Conservation (phyloP, 2,113 vertebrate genomes). For the Apaloderma vittatum region DNA sequence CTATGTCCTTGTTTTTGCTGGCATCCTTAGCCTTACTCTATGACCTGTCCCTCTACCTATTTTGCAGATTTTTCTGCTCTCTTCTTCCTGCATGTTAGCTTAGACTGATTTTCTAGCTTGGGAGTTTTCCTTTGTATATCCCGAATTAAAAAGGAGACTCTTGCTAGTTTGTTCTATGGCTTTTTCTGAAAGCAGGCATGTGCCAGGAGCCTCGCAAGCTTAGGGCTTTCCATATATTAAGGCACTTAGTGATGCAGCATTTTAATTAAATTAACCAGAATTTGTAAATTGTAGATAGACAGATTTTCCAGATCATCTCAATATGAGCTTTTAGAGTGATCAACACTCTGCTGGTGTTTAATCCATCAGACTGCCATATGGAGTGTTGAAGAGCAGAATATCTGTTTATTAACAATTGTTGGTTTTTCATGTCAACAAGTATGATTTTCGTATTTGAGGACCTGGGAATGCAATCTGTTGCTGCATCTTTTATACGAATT, state of each 20-base stretch:
- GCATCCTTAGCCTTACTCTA: background rate
- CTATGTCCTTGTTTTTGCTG: background rate
- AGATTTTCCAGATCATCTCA: constrained; percentile 73
- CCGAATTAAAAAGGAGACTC: background rate
- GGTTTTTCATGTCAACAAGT: constrained; percentile 31
- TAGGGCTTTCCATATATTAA: constrained; percentile 63
- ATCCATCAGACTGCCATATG: constrained; percentile 68
- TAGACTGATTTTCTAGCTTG: background rate
- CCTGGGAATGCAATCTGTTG: constrained; percentile 9
- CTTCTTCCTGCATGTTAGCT: background rate
- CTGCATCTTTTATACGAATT: background rate
- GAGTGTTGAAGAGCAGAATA: constrained; percentile 60
- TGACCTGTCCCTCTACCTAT: background rate
- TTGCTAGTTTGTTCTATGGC: background rate
- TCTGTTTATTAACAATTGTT: constrained; percentile 70
- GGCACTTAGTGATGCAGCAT: constrained; percentile 69
- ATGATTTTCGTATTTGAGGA: background rate
- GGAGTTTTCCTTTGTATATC: background rate
- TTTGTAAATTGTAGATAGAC: constrained; percentile 65
- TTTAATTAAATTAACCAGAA: constrained; percentile 75
- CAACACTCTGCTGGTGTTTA: constrained; percentile 69
- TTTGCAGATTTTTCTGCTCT: background rate
- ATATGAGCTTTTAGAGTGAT: constrained; percentile 67
- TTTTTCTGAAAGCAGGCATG: constrained; percentile 8
- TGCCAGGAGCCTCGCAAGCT: constrained; percentile 48